These are phyloP conservation scores for Macroglossus sobrinus DNA, from an alignment of 2,113 vertebrate genomes.

Conservation along the genomic window DNA sequence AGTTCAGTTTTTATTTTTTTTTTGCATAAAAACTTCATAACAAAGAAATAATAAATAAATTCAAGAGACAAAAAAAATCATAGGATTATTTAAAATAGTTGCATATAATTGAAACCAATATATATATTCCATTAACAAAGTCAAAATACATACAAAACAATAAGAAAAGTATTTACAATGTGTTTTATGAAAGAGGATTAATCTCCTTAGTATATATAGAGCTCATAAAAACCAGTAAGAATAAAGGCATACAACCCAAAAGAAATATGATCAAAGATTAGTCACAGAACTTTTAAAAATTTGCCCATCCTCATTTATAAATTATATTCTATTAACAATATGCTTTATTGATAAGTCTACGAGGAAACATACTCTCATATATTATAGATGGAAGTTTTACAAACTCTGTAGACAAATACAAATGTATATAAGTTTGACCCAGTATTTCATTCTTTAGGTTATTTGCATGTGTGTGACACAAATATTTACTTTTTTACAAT, in stretches of 20 bases:
- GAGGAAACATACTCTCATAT: not conserved
- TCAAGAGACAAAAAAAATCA: not conserved
- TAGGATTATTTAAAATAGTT: not conserved
- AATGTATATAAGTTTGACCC: not conserved
- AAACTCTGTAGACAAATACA: not conserved
- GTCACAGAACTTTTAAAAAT: not conserved
- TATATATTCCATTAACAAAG: not conserved
- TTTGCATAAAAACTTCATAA: not conserved
- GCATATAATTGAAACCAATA: not conserved
- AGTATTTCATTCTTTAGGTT: not conserved
- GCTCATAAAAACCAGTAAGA: not conserved
- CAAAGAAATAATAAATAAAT: not conserved
- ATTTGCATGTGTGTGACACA: not conserved
- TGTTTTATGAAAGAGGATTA: not conserved
- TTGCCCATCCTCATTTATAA: not conserved
- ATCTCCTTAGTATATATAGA: not conserved
- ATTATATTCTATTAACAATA: not conserved
- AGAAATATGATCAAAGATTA: not conserved
- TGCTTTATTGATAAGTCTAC: not conserved
- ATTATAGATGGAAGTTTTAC: not conserved
- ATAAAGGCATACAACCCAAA: not conserved
- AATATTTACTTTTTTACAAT: not conserved
- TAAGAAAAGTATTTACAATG: not conserved
- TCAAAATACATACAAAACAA: not conserved
- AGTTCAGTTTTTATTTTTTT: not conserved